phyloP scores from a whole-genome alignment of 2,888 invertebrate species.

The Xanthorhoe designata region DNA sequence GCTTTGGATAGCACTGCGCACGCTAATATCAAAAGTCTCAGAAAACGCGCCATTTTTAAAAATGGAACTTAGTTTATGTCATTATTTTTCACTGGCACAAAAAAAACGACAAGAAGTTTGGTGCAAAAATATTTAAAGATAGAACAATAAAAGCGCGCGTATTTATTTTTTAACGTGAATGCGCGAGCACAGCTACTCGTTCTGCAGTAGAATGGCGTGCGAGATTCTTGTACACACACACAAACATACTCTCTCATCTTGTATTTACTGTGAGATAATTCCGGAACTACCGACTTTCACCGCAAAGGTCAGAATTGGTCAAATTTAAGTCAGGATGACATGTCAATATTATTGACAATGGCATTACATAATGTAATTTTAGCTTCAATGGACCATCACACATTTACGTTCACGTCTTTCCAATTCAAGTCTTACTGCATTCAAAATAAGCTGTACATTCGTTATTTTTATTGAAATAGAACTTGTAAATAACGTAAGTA shows the following conservation, averaged over 20 bases:
- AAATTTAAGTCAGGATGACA: slow-evolving; percentile 58
- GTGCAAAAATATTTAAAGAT: slow-evolving; percentile 33
- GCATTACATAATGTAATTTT: slow-evolving; percentile 47
- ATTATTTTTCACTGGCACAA: slow-evolving; percentile 35
- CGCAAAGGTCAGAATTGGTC: slow-evolving; percentile 64
- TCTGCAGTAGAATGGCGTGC: slow-evolving; percentile 68
- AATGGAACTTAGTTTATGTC: slow-evolving; percentile 25
- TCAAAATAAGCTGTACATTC: slow-evolving; percentile 15
- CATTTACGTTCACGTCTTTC: neutral
- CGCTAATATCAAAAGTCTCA: slow-evolving; percentile 53
- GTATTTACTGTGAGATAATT: slow-evolving; percentile 75
- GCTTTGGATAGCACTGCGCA: slow-evolving; percentile 53
- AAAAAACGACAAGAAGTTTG: slow-evolving; percentile 10
- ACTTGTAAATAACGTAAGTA: neutral
- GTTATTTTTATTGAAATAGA: slow-evolving; percentile 2
- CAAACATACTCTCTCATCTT: slow-evolving; percentile 66
- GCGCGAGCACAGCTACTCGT: slow-evolving; percentile 69
- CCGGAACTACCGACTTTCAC: slow-evolving; percentile 82
- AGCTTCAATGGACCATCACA: slow-evolving; percentile 4
- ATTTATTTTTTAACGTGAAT: slow-evolving; percentile 49
- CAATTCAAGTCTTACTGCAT: neutral
- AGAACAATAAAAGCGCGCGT: slow-evolving; percentile 49
- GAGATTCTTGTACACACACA: slow-evolving; percentile 60
- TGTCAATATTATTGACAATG: slow-evolving; percentile 48
- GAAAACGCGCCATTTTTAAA: slow-evolving; percentile 58